Base-by-base conservation (phyloP, 2,797 vertebrate genomes). In the Pseudochirops corinnae region DNA sequence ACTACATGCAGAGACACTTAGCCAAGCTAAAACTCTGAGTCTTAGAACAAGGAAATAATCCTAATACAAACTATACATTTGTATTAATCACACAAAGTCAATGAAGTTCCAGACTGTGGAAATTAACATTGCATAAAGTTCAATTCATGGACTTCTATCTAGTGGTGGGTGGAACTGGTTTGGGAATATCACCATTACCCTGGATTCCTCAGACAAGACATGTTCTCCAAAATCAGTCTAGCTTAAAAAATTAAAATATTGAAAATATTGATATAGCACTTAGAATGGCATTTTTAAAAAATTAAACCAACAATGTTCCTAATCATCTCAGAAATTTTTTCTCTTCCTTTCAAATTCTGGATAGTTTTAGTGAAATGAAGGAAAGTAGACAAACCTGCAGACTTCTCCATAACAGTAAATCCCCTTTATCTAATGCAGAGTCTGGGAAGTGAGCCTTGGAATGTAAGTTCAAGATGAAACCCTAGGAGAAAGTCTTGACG, bases 231-330 rank as follows among this genome's bases (percentile, higher is more conserved):
- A 95, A 92, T 90, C 87, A 53, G 91, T 60, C 82, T 21, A 33
- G 28, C 90, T 95, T 95, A 91, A 95, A 91, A 96, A 97, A 92
- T 50, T 58, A 62, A 96, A 95, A 62, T 57, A 90, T 24, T 52
- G 28, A 94, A 93, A 95, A 97, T 94, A 91, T 93, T n/a, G 55
- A 74, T 91, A 0, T 26, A 55, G n/a, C 18, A 82, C n/a, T 46
- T 93, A 96, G 57, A 9, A 60, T 91, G 29, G 55, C 33, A 90
- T n/a, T 91, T 90, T 92, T 31, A 7, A 28, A 28, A 57, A 57
- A 26, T 57, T 39, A 74, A 91, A 62, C 29, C 46, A 67, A 90
- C 26, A 28, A 31, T 92, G 5, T 60, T 95, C 94, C 91, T 96
- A 29, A 52, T 94, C 21, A n/a, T 33, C 67, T 90, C 9, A 0